Evolutionary conservation across 1,140 invertebrate genomes (phyloP), one percentile per base, ranked within the genome.

Genomic region (Ditylenchus dipsaci): DNA sequence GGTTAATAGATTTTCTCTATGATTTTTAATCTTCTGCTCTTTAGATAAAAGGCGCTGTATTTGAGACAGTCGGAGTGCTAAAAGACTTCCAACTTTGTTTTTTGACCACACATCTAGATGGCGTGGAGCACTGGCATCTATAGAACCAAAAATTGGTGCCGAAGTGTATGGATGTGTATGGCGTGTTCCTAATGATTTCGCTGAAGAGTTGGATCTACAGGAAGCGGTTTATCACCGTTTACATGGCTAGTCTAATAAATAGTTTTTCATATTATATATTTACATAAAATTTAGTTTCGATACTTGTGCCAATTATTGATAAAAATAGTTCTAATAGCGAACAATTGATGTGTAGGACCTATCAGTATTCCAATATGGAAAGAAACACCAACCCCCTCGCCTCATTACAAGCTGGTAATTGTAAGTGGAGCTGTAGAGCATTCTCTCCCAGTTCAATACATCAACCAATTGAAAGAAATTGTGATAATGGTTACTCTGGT

Each of bases 361-460:
- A 81, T 57, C 77, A 79, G 56, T 71, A 77, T 33, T 74, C 79
- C 15, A 79, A 75, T 43, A 29, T 65, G 21, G 59, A 65, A 19
- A 49, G 72, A 30, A 45, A 1, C 21, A 15, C 13, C 29, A 63
- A 38, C 15, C 13, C 77, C 77, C 5, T 80, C 78, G 0, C 78
- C 78, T 7, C 78, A 80, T 38, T 79, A 81, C 62, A 78, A 76
- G 58, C 65, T 70, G 23, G 77, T 79, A 13, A 79, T 79, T 23
- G 70, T 79, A 13, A 30, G 49, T 13, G 77, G 77, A 11, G 77
- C 77, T 15, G 49, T 77, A 1, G 77, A 79, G 65, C 79, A 79
- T 38, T 13, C 45, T 15, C 53, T 79, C 13, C 77, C 77, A 26
- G 49, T 19, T 17, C 38, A 59, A n/a, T 79, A 79, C 57, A 58